Conservation (phyloP, 1,140 invertebrate genomes). For the Drosophila kurseongensis region DNA sequence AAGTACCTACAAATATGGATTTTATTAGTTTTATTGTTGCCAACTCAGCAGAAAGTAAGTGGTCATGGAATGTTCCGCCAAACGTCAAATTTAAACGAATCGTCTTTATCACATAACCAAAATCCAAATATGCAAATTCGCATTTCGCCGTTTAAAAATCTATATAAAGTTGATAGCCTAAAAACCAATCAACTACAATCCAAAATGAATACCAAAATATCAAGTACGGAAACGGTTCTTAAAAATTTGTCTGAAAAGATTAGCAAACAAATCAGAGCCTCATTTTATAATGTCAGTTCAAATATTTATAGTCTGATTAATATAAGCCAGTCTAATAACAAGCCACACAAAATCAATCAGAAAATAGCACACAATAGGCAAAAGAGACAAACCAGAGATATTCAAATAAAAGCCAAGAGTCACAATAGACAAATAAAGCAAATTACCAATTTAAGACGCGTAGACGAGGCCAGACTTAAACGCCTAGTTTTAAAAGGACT, state of each 20-base stretch:
- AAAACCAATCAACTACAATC: constrained; percentile 1
- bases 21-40: constrained; percentile 47
- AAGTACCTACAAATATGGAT: constrained; percentile 50
- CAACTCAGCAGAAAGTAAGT: constrained; percentile 44
- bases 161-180: background rate
- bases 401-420: background rate
- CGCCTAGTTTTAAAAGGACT: constrained; percentile 67
- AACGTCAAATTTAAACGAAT: constrained; percentile 33
- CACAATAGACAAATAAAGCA: background rate
- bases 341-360: background rate
- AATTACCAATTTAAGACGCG: background rate
- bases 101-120: background rate
- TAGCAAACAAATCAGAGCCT: constrained; percentile 6
- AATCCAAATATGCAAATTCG: background rate
- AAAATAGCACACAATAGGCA: background rate
- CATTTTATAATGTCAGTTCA: constrained; percentile 23
- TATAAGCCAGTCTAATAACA: constrained; percentile 46
- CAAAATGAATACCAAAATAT: constrained; percentile 18
- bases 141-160: background rate
- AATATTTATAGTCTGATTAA: constrained; percentile 68
- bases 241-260: constrained; percentile 2
- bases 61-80: constrained; percentile 26
- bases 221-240: constrained; percentile 3
- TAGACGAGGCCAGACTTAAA: constrained; percentile 53
- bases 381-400: constrained; percentile 14